Conservation (phyloP, 2,113 vertebrate species). For the Callithrix jacchus region DNA sequence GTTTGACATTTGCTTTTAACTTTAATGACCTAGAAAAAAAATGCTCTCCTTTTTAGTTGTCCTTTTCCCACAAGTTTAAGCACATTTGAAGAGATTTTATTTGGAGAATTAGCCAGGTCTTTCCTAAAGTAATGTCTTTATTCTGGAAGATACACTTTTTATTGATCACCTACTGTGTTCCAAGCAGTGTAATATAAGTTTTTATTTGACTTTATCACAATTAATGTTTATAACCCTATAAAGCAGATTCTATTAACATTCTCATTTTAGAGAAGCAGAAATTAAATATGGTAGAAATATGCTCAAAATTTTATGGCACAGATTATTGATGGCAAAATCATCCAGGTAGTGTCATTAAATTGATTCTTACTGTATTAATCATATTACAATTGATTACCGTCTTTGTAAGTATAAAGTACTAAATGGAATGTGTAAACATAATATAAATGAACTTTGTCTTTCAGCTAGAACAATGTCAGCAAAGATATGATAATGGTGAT, state of each 20-base stretch:
- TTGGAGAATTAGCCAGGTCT: not conserved
- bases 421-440: not conserved
- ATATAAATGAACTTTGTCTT: not conserved
- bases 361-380: not conserved
- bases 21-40: slow-evolving; percentile 18
- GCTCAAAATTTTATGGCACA: not conserved
- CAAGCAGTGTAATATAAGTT: not conserved
- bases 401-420: not conserved
- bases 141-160: not conserved
- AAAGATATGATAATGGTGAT: not conserved
- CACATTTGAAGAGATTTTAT: not conserved
- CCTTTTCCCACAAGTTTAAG: not conserved
- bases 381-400: not conserved
- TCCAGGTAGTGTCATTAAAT: not conserved
- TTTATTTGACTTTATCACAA: not conserved
- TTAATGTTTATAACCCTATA: not conserved
- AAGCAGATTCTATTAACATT: not conserved
- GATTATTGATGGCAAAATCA: not conserved
- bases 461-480: not conserved
- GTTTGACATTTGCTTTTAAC: not conserved
- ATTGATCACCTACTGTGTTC: not conserved
- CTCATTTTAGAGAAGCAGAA: slow-evolving; percentile 11
- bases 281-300: not conserved
- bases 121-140: not conserved
- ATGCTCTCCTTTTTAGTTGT: not conserved